Evolutionary conservation across 1,140 invertebrate species (phyloP), one percentile per base, ranked within the genome.

Genomic region (Drosophila pseudoananassae): DNA sequence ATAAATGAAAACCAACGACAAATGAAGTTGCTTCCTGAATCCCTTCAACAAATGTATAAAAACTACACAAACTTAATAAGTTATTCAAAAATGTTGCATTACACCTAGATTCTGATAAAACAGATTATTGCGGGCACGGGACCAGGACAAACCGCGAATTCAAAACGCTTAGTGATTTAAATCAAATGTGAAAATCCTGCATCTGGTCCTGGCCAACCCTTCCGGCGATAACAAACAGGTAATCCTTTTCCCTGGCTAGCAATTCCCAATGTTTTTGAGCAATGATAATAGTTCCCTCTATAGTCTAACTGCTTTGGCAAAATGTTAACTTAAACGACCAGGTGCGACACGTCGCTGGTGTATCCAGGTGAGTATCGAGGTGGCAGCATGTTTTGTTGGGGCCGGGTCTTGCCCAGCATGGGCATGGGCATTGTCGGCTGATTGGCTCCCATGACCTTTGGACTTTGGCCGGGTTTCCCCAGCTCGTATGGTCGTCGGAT

Each of bases 331-430:
- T 94, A 95, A 87, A 95, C 94, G 71, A 95, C 94, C 46, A 95
- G 91, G 90, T 95, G 94, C 23, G 94, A 95, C 3, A 95, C 94
- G 82, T 95, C 94, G 55, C 94, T 93, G 12, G 94, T 94, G 76
- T 95, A 95, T 2, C 94, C 94, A 4, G 94, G 94, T 63, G 94
- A 92, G 75, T 94, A 94, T 33, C 94, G 92, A 3, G 94, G 94
- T 50, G 94, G 92, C 47, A 93, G 92, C 40, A 93, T 92, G 36
- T 93, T 92, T 63, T 80, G 74, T 10, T 68, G 70, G 46, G 74
- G 72, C 23, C 83, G 77, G 38, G 76, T 81, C 70, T 78, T 84
- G 40, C 84, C 85, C 65, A 91, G 56, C 15, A 66, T 66, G 58
- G 63, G 63, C 63, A 66, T 66, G 63, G 63, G 63, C 63, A 83